phyloP scores from a whole-genome alignment of 2,797 vertebrate species.

The Enteromius radiatus region DNA sequence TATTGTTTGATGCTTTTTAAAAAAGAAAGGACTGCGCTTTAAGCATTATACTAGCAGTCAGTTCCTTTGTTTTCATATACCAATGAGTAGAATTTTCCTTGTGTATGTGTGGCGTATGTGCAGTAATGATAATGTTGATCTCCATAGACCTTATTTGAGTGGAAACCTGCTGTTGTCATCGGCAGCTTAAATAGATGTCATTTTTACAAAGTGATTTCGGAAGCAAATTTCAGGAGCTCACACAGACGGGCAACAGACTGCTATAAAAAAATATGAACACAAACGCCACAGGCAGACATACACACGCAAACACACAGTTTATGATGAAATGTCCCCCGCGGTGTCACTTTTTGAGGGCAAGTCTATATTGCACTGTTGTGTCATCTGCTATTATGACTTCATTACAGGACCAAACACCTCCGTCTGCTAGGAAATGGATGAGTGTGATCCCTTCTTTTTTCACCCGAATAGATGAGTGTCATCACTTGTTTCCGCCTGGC shows the following conservation, averaged over 20 bases:
- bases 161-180: constrained; percentile 47
- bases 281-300: constrained; percentile 25
- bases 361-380: constrained; percentile 56
- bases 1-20: background rate
- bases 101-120: constrained; percentile 35
- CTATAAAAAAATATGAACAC: constrained; percentile 31
- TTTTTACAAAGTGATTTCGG: constrained; percentile 31
- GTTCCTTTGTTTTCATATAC: background rate
- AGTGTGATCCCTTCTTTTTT: constrained; percentile 52
- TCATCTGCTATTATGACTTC: constrained; percentile 69
- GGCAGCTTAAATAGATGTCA: constrained; percentile 34
- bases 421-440: constrained; percentile 57
- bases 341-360: constrained; percentile 45
- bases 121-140: constrained; percentile 36
- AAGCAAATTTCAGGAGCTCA: constrained; percentile 32
- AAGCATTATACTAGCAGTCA: background rate
- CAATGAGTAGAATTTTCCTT: background rate
- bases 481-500: constrained; percentile 58
- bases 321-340: constrained; percentile 48
- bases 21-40: no score
- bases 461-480: constrained; percentile 26
- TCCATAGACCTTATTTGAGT: constrained; percentile 36
- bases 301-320: constrained; percentile 34
- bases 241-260: constrained; percentile 26
- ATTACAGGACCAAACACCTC: constrained; percentile 59